These are phyloP conservation scores for Mustela lutreola DNA, from an alignment of 2,113 vertebrate genomes.

Conservation along the genomic window DNA sequence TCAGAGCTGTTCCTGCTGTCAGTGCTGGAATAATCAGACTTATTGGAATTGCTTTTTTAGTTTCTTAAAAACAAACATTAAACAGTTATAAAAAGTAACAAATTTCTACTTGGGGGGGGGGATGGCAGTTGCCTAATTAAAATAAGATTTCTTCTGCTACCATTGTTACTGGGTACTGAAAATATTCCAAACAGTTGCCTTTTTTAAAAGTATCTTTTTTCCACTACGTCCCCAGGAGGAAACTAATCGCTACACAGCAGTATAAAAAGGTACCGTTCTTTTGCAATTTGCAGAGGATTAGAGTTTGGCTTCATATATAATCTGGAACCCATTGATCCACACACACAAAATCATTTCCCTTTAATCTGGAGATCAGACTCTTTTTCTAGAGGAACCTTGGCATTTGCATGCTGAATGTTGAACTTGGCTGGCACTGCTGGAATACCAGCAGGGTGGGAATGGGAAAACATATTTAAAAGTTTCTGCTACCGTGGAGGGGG, in stretches of 20 bases:
- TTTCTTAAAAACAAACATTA: constrained; percentile 81
- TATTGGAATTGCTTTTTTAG: constrained; percentile 72
- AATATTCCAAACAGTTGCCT: constrained; percentile 76
- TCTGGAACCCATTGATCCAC: constrained; percentile 81
- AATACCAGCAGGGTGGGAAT: constrained; percentile 80
- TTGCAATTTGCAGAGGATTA: constrained; percentile 82
- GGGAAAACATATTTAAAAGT: constrained; percentile 83
- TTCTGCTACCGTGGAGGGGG: constrained; percentile 79
- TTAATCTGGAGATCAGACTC: constrained; percentile 86
- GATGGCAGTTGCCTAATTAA: constrained; percentile 79
- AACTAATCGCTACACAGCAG: constrained; percentile 62
- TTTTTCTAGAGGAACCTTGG: constrained; percentile 85
- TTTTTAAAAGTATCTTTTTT: constrained; percentile 73
- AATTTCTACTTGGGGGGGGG: constrained; percentile 68
- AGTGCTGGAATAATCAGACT: constrained; percentile 82
- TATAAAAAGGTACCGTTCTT: constrained; percentile 81
- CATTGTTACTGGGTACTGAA: constrained; percentile 73
- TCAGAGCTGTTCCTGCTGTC: constrained; percentile 77
- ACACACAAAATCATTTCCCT: constrained; percentile 81
- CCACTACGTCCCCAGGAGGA: constrained; percentile 75
- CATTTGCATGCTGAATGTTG: constrained; percentile 82
- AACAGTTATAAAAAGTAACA: constrained; percentile 79
- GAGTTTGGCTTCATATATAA: constrained; percentile 84
- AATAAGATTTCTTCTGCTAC: constrained; percentile 77
- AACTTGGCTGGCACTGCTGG: constrained; percentile 82